phyloP scores from a whole-genome alignment of 2,888 invertebrate genomes.

The Sphecodes monilicornis region DNA sequence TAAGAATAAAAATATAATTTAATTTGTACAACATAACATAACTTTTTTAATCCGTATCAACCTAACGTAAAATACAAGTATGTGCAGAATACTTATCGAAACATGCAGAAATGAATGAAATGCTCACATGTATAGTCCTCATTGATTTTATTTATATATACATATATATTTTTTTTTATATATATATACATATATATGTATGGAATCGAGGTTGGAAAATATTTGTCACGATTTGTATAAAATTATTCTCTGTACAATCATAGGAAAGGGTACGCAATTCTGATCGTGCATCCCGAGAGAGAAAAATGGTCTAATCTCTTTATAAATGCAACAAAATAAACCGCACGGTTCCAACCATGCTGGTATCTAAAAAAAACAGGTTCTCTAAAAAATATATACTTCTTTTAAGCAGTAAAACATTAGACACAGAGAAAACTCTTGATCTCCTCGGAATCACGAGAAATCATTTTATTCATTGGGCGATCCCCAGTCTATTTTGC shows the following conservation, averaged over 20 bases:
- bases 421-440: neutral
- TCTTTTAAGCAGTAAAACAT: slow-evolving; percentile 18
- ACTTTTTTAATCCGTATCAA: neutral
- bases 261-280: slow-evolving; percentile 16
- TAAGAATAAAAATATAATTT: neutral
- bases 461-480: neutral
- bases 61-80: neutral
- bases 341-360: neutral
- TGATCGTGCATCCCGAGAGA: neutral
- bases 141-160: neutral
- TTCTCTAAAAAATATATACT: slow-evolving; percentile 37
- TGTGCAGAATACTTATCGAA: neutral
- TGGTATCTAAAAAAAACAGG: slow-evolving; percentile 11
- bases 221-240: slow-evolving; percentile 18
- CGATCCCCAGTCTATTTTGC: slow-evolving; percentile 82
- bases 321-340: slow-evolving; percentile 30
- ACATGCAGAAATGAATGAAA: neutral
- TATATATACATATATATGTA: neutral
- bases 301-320: slow-evolving; percentile 10
- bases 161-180: neutral
- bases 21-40: neutral
- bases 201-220: neutral
- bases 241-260: slow-evolving; percentile 1
- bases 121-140: neutral
- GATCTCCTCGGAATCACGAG: slow-evolving; percentile 5